Percentiles rank a stretch among this genome's conserved stretches.
Conservation (phyloP, 2,888 invertebrate species). For the Cepaea hortensis region DNA sequence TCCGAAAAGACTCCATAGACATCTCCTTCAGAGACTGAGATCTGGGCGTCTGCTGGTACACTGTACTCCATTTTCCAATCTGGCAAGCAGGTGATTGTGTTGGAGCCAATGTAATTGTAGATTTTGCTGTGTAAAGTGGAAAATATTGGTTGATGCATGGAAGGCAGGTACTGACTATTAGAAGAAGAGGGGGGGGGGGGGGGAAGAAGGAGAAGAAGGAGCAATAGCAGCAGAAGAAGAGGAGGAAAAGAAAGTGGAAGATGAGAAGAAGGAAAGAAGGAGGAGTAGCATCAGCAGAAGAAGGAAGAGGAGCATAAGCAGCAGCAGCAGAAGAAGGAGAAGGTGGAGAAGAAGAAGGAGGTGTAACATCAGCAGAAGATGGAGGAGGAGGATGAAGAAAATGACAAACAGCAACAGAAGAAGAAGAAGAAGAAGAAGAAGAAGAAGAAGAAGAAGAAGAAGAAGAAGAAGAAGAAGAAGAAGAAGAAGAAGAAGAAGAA, state of each 20-base stretch:
- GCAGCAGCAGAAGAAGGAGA: neutral
- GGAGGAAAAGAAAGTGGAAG: too few relatives aligned
- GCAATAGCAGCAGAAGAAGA: neutral
- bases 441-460: neutral
- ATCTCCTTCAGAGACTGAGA: neutral
- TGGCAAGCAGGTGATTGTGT: neutral
- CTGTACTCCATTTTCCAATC: neutral
- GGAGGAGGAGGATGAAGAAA: neutral
- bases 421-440: neutral
- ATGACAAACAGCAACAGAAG: too few relatives aligned
- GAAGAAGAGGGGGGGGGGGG: neutral
- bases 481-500: too few relatives aligned
- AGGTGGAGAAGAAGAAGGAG: neutral
- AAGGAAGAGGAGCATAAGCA: neutral
- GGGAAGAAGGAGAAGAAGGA: neutral
- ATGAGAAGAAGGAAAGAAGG: neutral
- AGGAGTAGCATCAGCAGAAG: neutral
- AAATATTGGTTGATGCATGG: neutral
- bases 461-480: neutral
- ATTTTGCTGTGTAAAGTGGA: neutral
- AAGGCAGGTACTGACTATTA: neutral
- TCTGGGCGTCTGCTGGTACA: neutral
- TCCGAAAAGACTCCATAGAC: neutral
- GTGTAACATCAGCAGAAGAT: neutral
- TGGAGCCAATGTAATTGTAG: neutral